phyloP scores from a whole-genome alignment of 2,888 invertebrate species.

The Liodrosophila aerea region DNA sequence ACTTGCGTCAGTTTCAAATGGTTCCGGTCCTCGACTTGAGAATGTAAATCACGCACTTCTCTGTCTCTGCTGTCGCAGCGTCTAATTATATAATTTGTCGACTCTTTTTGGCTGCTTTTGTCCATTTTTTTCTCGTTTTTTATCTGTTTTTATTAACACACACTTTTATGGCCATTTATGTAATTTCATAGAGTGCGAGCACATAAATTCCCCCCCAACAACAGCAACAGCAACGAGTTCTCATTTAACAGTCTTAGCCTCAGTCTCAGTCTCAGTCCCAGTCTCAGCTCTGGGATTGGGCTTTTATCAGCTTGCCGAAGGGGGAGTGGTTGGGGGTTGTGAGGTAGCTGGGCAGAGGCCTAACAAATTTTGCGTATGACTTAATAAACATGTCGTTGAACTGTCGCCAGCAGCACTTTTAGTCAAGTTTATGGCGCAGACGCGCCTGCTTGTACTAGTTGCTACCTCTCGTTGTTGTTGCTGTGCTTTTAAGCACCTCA shows the following conservation, averaged over 20 bases:
- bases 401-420: conserved; percentile 63
- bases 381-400: conserved; percentile 78
- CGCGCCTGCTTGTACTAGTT: conserved; percentile 53
- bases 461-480: conserved; percentile 26
- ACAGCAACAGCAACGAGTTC: conserved; percentile 35
- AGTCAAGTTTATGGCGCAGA: conserved; percentile 58
- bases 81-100: conserved; percentile 69
- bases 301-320: background rate
- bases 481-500: conserved; percentile 63
- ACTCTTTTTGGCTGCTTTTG: conserved; percentile 5
- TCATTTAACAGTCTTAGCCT: conserved; percentile 39
- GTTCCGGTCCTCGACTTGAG: conserved; percentile 19
- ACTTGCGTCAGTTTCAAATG: conserved; percentile 6
- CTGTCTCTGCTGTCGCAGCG: conserved; percentile 20
- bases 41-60: conserved; percentile 29
- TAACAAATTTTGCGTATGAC: conserved; percentile 70
- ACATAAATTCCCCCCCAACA: conserved; percentile 54
- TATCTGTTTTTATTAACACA: conserved; percentile 58
- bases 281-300: conserved; percentile 15
- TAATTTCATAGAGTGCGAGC: conserved; percentile 68
- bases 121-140: conserved; percentile 3
- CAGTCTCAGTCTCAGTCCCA: background rate
- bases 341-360: conserved; percentile 34
- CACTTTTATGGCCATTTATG: conserved; percentile 71
- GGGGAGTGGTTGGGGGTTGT: background rate